These are phyloP conservation scores for Chiloscyllium plagiosum DNA, from an alignment of 2,113 vertebrate species.

Conservation along the genomic window DNA sequence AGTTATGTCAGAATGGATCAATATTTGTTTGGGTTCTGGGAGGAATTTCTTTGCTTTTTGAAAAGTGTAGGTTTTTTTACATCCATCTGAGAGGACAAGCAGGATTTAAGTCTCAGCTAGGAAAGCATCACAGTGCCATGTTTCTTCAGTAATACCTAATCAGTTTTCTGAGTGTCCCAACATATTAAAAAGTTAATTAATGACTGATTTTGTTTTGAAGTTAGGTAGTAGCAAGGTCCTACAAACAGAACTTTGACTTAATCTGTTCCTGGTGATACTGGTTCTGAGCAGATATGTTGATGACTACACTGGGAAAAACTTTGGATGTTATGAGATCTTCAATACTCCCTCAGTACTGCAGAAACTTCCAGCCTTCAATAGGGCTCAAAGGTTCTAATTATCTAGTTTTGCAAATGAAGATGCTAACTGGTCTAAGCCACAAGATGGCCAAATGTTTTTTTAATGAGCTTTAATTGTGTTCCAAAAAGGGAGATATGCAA, in stretches of 20 bases:
- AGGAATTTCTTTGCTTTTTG: neutral
- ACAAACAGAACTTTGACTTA: neutral
- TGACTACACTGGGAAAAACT: neutral
- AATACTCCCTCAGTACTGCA: neutral
- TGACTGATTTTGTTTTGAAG: neutral
- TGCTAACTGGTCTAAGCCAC: neutral
- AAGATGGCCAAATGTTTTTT: neutral
- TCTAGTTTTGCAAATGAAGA: neutral
- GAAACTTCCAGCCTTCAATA: neutral
- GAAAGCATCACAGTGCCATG: neutral
- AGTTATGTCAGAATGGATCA: neutral
- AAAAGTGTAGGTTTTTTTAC: neutral
- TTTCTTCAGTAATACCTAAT: neutral
- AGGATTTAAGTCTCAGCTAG: neutral
- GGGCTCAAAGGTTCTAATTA: neutral
- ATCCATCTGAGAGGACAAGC: neutral
- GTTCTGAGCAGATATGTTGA: neutral
- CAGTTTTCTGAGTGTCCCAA: neutral
- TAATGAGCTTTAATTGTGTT: neutral
- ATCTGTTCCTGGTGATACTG: neutral
- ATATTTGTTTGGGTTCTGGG: neutral
- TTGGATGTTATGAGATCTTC: neutral
- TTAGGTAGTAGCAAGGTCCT: neutral
- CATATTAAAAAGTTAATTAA: neutral
- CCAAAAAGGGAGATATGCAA: neutral